Evolutionary conservation across 2,113 vertebrate species (phyloP).

Genomic region (Rutilus rutilus): DNA sequence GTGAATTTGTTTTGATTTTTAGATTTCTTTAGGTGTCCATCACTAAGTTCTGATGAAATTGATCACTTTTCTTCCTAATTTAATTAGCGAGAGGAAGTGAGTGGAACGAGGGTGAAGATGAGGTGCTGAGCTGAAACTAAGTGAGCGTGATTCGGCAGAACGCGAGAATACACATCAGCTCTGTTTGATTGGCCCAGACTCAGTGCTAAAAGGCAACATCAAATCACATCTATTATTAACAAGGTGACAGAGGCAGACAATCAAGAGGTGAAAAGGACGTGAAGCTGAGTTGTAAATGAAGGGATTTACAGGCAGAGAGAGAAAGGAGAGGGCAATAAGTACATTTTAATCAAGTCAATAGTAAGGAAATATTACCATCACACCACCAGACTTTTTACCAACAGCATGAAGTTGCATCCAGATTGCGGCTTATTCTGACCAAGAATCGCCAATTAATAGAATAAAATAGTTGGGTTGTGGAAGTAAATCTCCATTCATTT

Average conservation of each 20-base stretch:
- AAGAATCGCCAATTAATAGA: neutral
- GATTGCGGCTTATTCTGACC: neutral
- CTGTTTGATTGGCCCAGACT: constrained; percentile 48
- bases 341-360: neutral
- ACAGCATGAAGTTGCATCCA: neutral
- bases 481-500: neutral
- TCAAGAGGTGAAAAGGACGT: neutral
- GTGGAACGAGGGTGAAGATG: constrained; percentile 43
- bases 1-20: constrained; percentile 23
- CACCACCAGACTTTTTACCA: neutral
- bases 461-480: neutral
- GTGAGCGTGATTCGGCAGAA: constrained; percentile 19
- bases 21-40: constrained; percentile 37
- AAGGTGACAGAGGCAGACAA: constrained; percentile 34
- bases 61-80: constrained; percentile 53
- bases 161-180: constrained; percentile 19
- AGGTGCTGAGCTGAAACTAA: constrained; percentile 37
- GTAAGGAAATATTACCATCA: neutral
- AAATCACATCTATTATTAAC: constrained; percentile 47
- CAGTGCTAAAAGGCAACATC: constrained; percentile 43
- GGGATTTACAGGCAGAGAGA: neutral
- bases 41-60: constrained; percentile 48
- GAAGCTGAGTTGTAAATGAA: neutral
- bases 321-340: neutral
- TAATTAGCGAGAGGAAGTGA: constrained; percentile 42